Base-by-base conservation (phyloP, 2,113 vertebrate species). In the Gymnorhina tibicen region DNA sequence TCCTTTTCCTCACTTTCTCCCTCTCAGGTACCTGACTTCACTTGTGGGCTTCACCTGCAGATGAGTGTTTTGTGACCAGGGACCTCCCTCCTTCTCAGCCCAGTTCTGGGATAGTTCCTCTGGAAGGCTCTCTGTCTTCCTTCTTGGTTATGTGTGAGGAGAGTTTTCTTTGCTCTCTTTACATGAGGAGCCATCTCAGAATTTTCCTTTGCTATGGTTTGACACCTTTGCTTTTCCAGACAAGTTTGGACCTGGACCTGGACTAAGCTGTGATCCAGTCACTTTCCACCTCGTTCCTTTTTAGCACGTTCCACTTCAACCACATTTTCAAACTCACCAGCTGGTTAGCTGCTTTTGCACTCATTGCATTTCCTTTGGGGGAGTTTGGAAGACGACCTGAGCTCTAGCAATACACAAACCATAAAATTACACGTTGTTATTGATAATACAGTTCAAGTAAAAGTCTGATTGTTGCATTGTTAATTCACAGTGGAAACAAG, bases 401-500 rank as follows among this genome's bases (percentile, higher is more conserved):
- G 79, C 52, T 66, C 73, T 13, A 78, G 73, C 47, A 81, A 55
- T 64, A 93, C 73, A 32, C 66, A 89, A 80, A 63, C 68, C 68
- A 16, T 64, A 63, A 93, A 95, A 95, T 78, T 35, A 47, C 80
- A 78, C 64, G 39, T 86, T 91, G 72, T 92, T 87, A 75, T n/a
- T 85, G 84, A 68, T 75, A 91, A 91, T 16, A 35, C 13, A 60
- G 56, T 78, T 81, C 86, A 52, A 81, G 72, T 46, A 74, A 47
- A 92, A 95, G 55, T 67, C 96, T 95, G 93, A 91, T 93, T 70
- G 55, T 92, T 87, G 86, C 47, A 81, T 85, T 93, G 89, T 89
- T 95, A 91, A 96, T 96, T 77, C 76, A 89, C 86, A 92, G 75
- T 64, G 35, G 80, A 95, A 95, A 92, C 86, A 92, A 44, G 83